These are phyloP conservation scores for Drosophila yooni DNA, from an alignment of 2,888 invertebrate species.

Conservation along the genomic window DNA sequence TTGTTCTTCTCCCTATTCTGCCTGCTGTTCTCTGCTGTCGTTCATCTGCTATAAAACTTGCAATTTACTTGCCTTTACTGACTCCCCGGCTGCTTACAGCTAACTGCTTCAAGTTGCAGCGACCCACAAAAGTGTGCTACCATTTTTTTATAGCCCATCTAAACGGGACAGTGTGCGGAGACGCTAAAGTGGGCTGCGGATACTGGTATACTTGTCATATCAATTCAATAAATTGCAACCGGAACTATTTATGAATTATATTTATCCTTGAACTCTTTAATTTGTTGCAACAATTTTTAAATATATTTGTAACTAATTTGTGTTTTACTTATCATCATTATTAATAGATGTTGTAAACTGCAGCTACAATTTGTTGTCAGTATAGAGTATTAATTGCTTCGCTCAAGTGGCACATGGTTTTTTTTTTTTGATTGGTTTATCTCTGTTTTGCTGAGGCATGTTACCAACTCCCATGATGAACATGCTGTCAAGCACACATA, in stretches of 20 bases:
- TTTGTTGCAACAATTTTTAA: neutral
- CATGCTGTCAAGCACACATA: constrained; percentile 11
- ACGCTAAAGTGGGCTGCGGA: neutral
- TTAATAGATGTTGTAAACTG: neutral
- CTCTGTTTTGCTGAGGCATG: constrained; percentile 32
- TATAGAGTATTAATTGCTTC: neutral
- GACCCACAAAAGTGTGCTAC: constrained; percentile 34
- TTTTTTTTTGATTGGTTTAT: constrained; percentile 52
- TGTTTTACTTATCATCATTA: neutral
- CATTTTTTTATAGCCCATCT: constrained; percentile 17
- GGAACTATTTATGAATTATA: neutral
- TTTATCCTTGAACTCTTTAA: neutral
- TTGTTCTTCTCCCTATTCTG: constrained; percentile 6
- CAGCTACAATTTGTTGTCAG: neutral
- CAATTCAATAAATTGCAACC: neutral
- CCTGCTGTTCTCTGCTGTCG: constrained; percentile 20
- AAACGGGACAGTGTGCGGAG: neutral
- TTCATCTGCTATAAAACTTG: constrained; percentile 49
- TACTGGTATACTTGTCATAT: neutral
- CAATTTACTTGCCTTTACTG: constrained; percentile 36
- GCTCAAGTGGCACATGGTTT: constrained; percentile 2
- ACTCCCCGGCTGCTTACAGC: constrained; percentile 17
- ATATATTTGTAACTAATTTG: neutral
- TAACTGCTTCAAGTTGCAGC: neutral
- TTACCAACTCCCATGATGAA: constrained; percentile 7